Evolutionary conservation across 1,140 invertebrate species (phyloP).

Genomic region (Adoxophyes honmai): DNA sequence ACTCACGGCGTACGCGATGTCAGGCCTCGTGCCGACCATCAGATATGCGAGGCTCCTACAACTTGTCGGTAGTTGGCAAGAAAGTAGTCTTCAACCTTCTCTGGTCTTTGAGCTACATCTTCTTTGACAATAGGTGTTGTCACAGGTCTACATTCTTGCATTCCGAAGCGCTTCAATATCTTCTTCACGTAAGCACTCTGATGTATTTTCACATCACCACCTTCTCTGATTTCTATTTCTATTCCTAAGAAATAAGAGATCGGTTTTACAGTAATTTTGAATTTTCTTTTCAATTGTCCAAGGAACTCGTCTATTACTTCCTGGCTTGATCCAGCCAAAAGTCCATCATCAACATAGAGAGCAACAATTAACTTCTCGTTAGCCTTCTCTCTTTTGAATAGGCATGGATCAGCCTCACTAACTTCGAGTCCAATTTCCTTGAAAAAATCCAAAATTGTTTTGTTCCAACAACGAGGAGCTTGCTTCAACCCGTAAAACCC

Average conservation of each 20-base stretch:
- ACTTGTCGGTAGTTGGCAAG: slow-evolving; percentile 47
- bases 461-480: slow-evolving; percentile 43
- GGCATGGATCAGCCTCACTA: slow-evolving; percentile 46
- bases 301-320: slow-evolving; percentile 20
- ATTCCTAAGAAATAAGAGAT: slow-evolving; percentile 39
- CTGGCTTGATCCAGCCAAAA: slow-evolving; percentile 41
- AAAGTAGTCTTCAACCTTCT: not conserved
- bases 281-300: slow-evolving; percentile 29
- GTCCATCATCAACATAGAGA: slow-evolving; percentile 61
- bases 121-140: slow-evolving; percentile 42
- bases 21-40: slow-evolving; percentile 59
- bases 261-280: slow-evolving; percentile 31
- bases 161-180: slow-evolving; percentile 44
- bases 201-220: slow-evolving; percentile 31
- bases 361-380: slow-evolving; percentile 32
- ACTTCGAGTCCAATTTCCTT: slow-evolving; percentile 39
- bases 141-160: slow-evolving; percentile 49
- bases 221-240: slow-evolving; percentile 31
- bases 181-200: slow-evolving; percentile 47
- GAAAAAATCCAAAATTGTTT: slow-evolving; percentile 25
- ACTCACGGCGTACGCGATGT: slow-evolving; percentile 49
- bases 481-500: slow-evolving; percentile 54
- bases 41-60: slow-evolving; percentile 56
- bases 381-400: slow-evolving; percentile 32
- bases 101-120: slow-evolving; percentile 24